Evolutionary conservation across 2,888 invertebrate species (phyloP).

Genomic region (Ochropleura leucogaster): DNA sequence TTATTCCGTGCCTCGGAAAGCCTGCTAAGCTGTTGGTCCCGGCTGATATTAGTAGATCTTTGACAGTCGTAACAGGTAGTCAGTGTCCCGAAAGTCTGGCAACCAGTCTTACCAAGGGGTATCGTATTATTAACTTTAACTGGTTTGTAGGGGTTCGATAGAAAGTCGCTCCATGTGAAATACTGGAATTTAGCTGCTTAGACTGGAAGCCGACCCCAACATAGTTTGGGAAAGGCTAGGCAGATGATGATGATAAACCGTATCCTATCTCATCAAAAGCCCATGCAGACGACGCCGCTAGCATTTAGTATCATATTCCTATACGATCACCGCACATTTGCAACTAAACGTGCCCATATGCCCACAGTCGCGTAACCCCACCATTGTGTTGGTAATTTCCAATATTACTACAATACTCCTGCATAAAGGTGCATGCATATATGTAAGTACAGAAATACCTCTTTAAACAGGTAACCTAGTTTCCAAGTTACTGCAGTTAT

Average conservation of each 20-base stretch:
- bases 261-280: not conserved
- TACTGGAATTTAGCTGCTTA: too few species aligned
- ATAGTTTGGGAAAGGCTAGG: too few species aligned
- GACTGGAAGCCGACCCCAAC: too few species aligned
- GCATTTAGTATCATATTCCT: not conserved
- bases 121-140: too few species aligned
- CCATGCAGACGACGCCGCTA: not conserved
- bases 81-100: too few species aligned
- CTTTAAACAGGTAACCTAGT: conserved; percentile 18
- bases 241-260: not conserved
- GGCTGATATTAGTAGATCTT: too few species aligned
- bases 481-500: conserved; percentile 1
- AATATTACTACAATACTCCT: conserved; percentile 5
- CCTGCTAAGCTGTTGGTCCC: too few species aligned
- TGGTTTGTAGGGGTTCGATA: too few species aligned
- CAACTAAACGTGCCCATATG: not conserved
- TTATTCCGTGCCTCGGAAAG: too few species aligned
- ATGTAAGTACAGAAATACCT: not conserved
- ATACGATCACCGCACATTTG: not conserved
- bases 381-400: conserved; percentile 34
- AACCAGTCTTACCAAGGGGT: too few species aligned
- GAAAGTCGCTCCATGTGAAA: too few species aligned
- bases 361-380: not conserved
- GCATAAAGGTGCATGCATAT: not conserved
- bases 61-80: too few species aligned